Conservation (phyloP, 2,797 vertebrate species). For the Thamnophis elegans region DNA sequence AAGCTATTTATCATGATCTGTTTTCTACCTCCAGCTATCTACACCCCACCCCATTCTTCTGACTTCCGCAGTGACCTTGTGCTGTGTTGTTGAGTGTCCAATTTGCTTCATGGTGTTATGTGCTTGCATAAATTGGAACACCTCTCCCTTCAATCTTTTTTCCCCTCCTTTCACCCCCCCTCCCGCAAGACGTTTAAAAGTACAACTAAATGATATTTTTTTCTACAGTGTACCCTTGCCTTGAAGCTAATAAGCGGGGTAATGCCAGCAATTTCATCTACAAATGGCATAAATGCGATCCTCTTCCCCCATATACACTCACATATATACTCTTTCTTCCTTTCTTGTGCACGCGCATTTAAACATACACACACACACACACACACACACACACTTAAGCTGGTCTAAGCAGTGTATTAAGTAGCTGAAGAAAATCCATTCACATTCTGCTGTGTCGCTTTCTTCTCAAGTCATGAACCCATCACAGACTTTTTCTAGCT, state of each 20-base stretch:
- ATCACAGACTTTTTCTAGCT: slow-evolving; percentile 85
- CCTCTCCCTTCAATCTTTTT: slow-evolving; percentile 72
- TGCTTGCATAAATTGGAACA: slow-evolving; percentile 88
- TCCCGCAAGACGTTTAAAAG: slow-evolving; percentile 84
- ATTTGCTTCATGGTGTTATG: slow-evolving; percentile 89
- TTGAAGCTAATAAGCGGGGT: slow-evolving; percentile 78
- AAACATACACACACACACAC: slow-evolving; percentile 59
- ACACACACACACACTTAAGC: slow-evolving; percentile 77
- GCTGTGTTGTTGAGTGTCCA: slow-evolving; percentile 82
- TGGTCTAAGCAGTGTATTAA: slow-evolving; percentile 94
- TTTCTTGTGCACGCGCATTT: slow-evolving; percentile 35
- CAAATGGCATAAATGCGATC: slow-evolving; percentile 79
- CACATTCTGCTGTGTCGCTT: slow-evolving; percentile 81
- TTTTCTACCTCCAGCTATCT: slow-evolving; percentile 88
- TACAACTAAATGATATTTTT: slow-evolving; percentile 85
- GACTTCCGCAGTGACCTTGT: slow-evolving; percentile 95
- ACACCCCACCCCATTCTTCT: slow-evolving; percentile 75
- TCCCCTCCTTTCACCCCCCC: slow-evolving; percentile 50
- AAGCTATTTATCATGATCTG: slow-evolving; percentile 96
- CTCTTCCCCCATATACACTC: slow-evolving; percentile 41
- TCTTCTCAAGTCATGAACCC: slow-evolving; percentile 86
- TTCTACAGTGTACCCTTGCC: slow-evolving; percentile 64
- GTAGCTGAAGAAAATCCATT: slow-evolving; percentile 88
- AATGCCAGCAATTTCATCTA: slow-evolving; percentile 88
- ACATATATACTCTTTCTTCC: slow-evolving; percentile 59